Evolutionary conservation across 64 coral and sea anemone species (phyloP), one percentile per base, ranked within the genome.

Genomic region (Montipora sp.): DNA sequence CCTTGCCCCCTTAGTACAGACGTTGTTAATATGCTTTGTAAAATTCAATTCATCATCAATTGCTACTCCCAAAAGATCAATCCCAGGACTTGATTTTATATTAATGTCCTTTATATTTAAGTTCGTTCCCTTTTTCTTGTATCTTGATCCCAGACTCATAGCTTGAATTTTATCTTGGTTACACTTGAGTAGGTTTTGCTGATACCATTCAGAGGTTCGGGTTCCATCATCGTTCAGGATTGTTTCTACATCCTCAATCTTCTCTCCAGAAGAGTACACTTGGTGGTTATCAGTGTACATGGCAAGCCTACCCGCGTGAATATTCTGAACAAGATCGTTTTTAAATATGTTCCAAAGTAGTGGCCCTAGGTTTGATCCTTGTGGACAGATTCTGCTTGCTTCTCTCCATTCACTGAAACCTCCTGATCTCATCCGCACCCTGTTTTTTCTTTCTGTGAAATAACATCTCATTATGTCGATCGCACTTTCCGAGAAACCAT

Each of bases 91-190:
- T 18, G 78, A 80, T 50, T 19, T 48, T 80, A 80, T 48, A 18
- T 21, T 80, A 80, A 47, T 19, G 15, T 80, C 47, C 53, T 13
- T 80, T 55, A 80, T 48, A 51, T 46, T 47, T 18, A 80, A 50
- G 47, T 78, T 78, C 48, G 47, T 78, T 78, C 27, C 75, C 53
- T 11, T 58, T 61, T 82, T 59, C 51, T 59, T 82, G 18, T 58
- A 10, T 27, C 16, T 11, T 11, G 16, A 3, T 21, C 80, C 80
- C 12, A 82, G 20, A 58, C 80, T 55, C 51, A 82, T 82, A 7
- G 59, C 49, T 82, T 82, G 80, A 61, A 82, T 59, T 80, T 80
- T 80, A 3, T 80, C 77, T 3, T 47, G 77, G 46, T 80, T 80
- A 21, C 77, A 80, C 21, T 80, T 80, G 7, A 80, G 46, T 46